Base-by-base conservation (phyloP, 2,888 invertebrate genomes). In the Ectemnius cavifrons region DNA sequence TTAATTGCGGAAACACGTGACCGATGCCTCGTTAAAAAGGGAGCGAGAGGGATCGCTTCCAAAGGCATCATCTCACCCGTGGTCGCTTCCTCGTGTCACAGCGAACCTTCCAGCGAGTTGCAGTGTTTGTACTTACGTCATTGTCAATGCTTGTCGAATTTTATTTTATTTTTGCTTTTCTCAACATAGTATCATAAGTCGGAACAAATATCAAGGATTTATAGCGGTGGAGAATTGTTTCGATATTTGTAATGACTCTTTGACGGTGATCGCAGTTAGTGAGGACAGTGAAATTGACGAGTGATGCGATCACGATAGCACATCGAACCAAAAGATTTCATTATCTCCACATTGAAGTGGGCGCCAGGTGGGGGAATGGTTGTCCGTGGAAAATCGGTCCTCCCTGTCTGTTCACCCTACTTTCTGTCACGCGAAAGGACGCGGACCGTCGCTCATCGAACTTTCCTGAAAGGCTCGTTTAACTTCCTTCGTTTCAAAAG, bases 301-400 rank as follows among this genome's bases (percentile, higher is more conserved):
- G 8, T 37, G 8, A 37, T 11, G 37, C 37, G 37, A 37, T 37
- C 37, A 69, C 62, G 71, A 63, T 67, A 63, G 75, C 65, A 77
- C 71, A 75, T 64, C 77, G 77, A 81, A 79, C 80, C 85, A 85
- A 88, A 86, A 87, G 87, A 86, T 87, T 87, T 86, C 85, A 87
- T 89, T 87, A 88, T 85, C 82, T 83, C 82, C 80, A 78, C 81
- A 82, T 86, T 81, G 85, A 81, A 84, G 82, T 75, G 79, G 75
- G 84, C 82, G 80, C 77, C 62, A 58, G 37, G 63, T 66, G 68
- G 74, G 66, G 64, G 61, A 64, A 45, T 27, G 64, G 58, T 46
- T 49, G 72, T 49, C 75, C 73, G 72, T 79, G 84, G 83, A 84
- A 84, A 85, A 83, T 84, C 85, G 82, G 83, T 85, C 75, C 68